These are phyloP conservation scores for rabbit (Oryctolagus cuniculus) DNA, from an alignment of 2,113 vertebrate species.

Conservation along the genomic window DNA sequence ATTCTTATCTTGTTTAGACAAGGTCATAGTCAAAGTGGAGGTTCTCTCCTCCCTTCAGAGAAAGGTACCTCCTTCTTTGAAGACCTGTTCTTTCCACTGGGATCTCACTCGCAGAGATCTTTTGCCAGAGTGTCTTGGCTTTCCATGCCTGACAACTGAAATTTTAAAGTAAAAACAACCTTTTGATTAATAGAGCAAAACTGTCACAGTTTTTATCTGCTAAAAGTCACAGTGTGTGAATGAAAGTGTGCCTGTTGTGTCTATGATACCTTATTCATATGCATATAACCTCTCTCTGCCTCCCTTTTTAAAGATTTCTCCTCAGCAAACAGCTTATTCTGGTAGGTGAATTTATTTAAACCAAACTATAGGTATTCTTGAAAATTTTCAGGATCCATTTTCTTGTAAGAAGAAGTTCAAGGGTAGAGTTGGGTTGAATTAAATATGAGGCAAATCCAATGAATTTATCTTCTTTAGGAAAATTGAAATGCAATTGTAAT, in stretches of 20 bases:
- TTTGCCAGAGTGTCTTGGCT: no score
- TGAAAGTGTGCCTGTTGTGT: background rate
- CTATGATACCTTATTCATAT: background rate
- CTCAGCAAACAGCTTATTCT: background rate
- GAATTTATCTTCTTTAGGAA: conserved; percentile 7
- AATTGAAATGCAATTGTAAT: background rate
- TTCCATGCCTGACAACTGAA: conserved; percentile 9
- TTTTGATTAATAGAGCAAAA: conserved; percentile 18
- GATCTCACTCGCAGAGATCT: no score
- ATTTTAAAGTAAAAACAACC: background rate
- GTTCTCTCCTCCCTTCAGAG: no score
- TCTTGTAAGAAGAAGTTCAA: conserved; percentile 7
- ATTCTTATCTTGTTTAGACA: no score
- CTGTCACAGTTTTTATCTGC: background rate
- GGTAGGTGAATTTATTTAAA: conserved; percentile 15
- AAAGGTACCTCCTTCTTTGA: no score
- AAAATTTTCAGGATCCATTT: conserved; percentile 9
- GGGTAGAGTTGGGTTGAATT: background rate
- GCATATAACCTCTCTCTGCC: background rate
- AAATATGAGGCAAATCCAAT: background rate
- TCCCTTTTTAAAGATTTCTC: background rate
- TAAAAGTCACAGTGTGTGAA: background rate
- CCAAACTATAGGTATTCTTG: background rate
- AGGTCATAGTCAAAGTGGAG: no score
- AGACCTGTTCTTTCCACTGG: no score